Conservation (phyloP, 2,888 invertebrate species). For the Sinotaia quadrata region DNA sequence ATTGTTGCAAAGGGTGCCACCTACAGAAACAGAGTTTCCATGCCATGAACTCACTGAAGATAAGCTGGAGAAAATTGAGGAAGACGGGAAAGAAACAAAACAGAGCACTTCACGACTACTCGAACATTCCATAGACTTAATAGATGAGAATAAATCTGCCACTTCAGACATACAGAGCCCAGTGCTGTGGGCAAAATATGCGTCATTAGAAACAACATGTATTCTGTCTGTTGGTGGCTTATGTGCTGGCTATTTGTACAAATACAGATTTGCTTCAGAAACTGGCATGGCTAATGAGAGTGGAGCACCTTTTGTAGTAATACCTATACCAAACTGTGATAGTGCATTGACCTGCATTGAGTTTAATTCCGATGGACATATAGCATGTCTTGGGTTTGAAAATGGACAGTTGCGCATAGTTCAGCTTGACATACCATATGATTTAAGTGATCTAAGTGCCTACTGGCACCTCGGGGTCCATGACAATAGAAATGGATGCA, state of each 20-base stretch:
- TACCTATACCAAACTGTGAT: conserved; percentile 29
- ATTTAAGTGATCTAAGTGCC: conserved; percentile 23
- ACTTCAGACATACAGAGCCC: conserved; percentile 11
- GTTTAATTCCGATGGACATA: conserved; percentile 6
- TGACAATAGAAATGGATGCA: conserved; percentile 23
- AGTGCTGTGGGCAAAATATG: conserved; percentile 11
- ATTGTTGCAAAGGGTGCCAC: no score
- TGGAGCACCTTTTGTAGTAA: conserved; percentile 23
- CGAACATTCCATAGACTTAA: neutral
- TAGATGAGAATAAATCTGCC: conserved; percentile 1
- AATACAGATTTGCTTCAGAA: conserved; percentile 7
- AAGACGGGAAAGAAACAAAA: neutral
- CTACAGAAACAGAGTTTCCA: no score
- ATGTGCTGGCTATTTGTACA: conserved; percentile 35
- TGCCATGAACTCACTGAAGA: no score
- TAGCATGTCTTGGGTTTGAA: conserved; percentile 26
- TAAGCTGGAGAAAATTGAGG: neutral
- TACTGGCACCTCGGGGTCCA: conserved; percentile 33
- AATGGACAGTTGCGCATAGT: conserved; percentile 31
- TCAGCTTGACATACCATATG: conserved; percentile 10
- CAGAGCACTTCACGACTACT: no score
- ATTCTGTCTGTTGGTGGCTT: conserved; percentile 31
- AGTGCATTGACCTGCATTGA: conserved; percentile 18
- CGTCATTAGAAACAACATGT: neutral
- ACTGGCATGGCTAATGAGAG: neutral